Percentiles rank a stretch among this genome's conserved stretches.
phyloP scores from a whole-genome alignment of 1,140 invertebrate genomes.

The Drosophila nasuta region DNA sequence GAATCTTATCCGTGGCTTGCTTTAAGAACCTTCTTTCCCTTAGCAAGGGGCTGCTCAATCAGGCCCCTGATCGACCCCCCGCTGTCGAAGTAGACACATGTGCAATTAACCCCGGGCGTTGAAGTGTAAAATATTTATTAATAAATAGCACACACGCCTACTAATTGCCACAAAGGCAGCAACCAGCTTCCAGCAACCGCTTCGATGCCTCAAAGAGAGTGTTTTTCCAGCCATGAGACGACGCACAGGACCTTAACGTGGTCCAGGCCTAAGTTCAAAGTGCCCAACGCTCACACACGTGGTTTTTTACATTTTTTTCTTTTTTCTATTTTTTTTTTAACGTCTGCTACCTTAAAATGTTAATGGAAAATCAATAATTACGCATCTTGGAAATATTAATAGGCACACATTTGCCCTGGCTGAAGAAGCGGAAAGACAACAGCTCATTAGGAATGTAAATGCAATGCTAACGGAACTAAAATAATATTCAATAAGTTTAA shows the following conservation, averaged over 20 bases:
- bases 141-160: conserved; percentile 75
- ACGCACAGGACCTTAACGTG: conserved; percentile 50
- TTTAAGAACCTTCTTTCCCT: conserved; percentile 55
- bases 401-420: conserved; percentile 36
- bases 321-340: conserved; percentile 31
- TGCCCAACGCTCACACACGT: conserved; percentile 61
- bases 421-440: background rate
- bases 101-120: conserved; percentile 76
- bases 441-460: background rate
- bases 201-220: conserved; percentile 64
- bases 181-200: conserved; percentile 30
- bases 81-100: conserved; percentile 17
- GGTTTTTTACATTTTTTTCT: conserved; percentile 43
- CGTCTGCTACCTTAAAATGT: conserved; percentile 69
- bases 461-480: background rate
- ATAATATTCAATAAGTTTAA: no score
- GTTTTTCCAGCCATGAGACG: conserved; percentile 62
- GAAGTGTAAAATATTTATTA: conserved; percentile 81
- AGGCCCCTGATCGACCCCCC: conserved; percentile 1
- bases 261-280: conserved; percentile 76
- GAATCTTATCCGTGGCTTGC: conserved; percentile 20
- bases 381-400: conserved; percentile 83
- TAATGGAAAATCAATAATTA: conserved; percentile 84
- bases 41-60: background rate
- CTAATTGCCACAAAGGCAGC: conserved; percentile 81